Conservation (phyloP, 1,140 invertebrate genomes). For the Atta cephalotes region DNA sequence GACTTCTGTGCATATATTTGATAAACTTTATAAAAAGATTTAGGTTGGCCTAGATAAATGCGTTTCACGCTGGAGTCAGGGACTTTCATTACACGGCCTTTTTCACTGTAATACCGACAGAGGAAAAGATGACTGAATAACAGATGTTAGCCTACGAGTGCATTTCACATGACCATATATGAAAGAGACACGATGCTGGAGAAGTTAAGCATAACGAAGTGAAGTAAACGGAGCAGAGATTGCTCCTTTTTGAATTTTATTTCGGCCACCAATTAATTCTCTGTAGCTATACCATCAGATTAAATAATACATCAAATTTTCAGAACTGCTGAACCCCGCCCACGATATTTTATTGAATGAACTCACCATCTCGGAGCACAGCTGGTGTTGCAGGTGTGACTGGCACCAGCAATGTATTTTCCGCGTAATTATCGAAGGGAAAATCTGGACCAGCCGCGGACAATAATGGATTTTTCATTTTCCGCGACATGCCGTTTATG, state of each 20-base stretch:
- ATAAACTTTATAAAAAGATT: neutral
- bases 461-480: constrained; percentile 84
- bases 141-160: constrained; percentile 52
- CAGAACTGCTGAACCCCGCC: constrained; percentile 67
- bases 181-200: neutral
- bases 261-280: neutral
- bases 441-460: constrained; percentile 83
- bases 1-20: constrained; percentile 8
- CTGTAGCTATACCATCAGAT: neutral
- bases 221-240: neutral
- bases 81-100: neutral
- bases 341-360: constrained; percentile 67
- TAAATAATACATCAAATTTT: neutral
- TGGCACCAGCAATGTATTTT: constrained; percentile 82
- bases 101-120: constrained; percentile 22
- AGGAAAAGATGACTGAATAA: constrained; percentile 18
- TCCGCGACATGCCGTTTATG: constrained; percentile 80
- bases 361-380: constrained; percentile 83
- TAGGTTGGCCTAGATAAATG: neutral
- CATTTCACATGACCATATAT: neutral
- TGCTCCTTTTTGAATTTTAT: neutral
- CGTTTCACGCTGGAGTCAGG: neutral
- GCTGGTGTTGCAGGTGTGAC: constrained; percentile 82
- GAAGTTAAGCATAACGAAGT: neutral
- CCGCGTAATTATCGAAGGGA: constrained; percentile 81